Conservation (phyloP, 2,888 invertebrate genomes). For the Drosophila anceps region DNA sequence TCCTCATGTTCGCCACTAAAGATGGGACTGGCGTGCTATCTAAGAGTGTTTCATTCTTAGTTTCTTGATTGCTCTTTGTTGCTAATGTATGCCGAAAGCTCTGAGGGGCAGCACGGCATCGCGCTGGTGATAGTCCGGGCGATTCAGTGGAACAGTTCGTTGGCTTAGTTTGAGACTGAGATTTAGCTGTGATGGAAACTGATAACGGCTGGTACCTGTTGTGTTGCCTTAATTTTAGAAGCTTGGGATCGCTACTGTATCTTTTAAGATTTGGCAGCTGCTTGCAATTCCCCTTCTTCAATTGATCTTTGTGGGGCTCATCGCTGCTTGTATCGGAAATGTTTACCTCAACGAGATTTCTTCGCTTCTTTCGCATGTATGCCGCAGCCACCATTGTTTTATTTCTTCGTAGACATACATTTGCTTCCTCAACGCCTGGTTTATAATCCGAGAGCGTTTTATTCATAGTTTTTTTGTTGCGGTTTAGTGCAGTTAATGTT, state of each 20-base stretch:
- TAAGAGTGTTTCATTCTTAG: slow-evolving; percentile 8
- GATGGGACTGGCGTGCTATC: slow-evolving; percentile 12
- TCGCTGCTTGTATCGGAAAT: slow-evolving; percentile 49
- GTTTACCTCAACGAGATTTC: background rate
- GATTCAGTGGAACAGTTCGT: background rate
- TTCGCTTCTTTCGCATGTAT: slow-evolving; percentile 5
- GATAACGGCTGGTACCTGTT: slow-evolving; percentile 38
- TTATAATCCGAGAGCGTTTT: slow-evolving; percentile 15
- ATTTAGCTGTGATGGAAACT: slow-evolving; percentile 12
- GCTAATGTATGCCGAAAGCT: slow-evolving; percentile 17
- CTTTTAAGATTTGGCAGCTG: background rate
- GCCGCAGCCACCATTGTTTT: slow-evolving; percentile 7
- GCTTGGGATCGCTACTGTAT: slow-evolving; percentile 3
- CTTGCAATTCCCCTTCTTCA: slow-evolving; percentile 21
- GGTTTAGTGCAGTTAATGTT: slow-evolving; percentile 10
- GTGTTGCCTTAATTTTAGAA: slow-evolving; percentile 4
- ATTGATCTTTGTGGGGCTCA: slow-evolving; percentile 10
- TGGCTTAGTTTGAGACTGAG: background rate
- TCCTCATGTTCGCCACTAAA: slow-evolving; percentile 26
- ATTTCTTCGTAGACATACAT: background rate
- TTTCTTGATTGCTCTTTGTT: background rate
- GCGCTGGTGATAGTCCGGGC: background rate
- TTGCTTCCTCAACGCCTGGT: slow-evolving; percentile 1
- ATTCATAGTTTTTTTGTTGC: slow-evolving; percentile 2
- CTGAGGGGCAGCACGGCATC: slow-evolving; percentile 1